Evolutionary conservation across 2,888 invertebrate species (phyloP), one percentile per base, ranked within the genome.

Genomic region (Frankliniella fusca): DNA sequence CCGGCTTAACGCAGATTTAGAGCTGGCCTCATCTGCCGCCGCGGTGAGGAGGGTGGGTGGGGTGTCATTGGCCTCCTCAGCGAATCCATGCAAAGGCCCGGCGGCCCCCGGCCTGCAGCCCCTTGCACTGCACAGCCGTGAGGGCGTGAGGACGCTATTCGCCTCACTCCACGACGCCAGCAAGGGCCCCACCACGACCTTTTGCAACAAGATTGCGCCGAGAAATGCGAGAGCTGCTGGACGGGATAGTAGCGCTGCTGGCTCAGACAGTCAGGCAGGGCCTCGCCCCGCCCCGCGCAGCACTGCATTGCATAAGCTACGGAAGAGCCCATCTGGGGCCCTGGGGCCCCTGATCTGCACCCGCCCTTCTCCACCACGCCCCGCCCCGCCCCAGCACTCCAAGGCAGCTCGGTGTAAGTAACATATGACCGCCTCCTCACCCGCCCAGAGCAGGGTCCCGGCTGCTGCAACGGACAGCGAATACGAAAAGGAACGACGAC

Each of bases 1-100:
- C 70, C 23, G 70, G 70, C 70, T 70, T 70, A 70, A 70, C 70
- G 70, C 70, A 70, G 70, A 70, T 70, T 70, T 70, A 70, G 70
- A 70, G 70, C 70, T 18, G 20, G 10, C 7, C 61, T 61, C 61
- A 20, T 61, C 61, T 15, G 61, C 61, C n/a, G 20, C 3, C 54
- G 54, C 1, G 54, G 54, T 8, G 54, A 8, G 11, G 54, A 2
- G 18, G 54, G 54, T 2, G 54, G 18, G 54, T 18, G 18, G 54
- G 54, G 54, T 8, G 18, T 11, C 54, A 54, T 54, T 15, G 38
- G 38, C 5, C 38, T 38, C 38, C 38, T 38, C 38, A 5, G 38
- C 38, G 38, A 38, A 38, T 38, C 38, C 5, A 38, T 38, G 38
- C 38, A 38, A 38, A 38, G 5, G 38, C 38, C 38, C 5, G 38